phyloP scores from a whole-genome alignment of 2,113 vertebrate species.

The Scomber colias region DNA sequence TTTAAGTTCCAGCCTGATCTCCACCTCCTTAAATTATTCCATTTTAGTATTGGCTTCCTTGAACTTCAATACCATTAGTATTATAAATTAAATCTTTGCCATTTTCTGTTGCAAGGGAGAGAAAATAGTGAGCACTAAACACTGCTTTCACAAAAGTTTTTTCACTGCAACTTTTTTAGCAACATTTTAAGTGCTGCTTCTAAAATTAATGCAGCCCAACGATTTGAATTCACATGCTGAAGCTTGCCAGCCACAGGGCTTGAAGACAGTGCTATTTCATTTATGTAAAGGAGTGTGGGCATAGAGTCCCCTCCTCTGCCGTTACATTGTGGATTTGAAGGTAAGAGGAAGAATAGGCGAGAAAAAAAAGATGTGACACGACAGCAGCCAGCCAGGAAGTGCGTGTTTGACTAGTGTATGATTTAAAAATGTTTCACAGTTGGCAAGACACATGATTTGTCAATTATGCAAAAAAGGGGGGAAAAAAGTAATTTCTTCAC shows the following conservation, averaged over 20 bases:
- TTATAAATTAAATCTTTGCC: not conserved
- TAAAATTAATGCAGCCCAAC: not conserved
- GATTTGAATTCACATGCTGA: conserved; percentile 36
- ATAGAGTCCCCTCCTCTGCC: conserved; percentile 31
- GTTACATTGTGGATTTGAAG: conserved; percentile 29
- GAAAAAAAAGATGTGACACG: conserved; percentile 37
- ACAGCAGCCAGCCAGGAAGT: conserved; percentile 18
- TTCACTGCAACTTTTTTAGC: conserved; percentile 6
- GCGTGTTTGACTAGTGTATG: conserved; percentile 43
- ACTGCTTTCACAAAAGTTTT: not conserved
- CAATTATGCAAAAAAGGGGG: not conserved
- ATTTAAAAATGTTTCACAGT: conserved; percentile 62
- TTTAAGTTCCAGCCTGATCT: no score
- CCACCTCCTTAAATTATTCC: no score
- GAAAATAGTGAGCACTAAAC: not conserved
- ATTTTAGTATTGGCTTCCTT: not conserved
- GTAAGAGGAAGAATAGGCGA: not conserved
- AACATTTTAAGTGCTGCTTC: conserved; percentile 24
- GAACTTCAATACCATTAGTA: not conserved
- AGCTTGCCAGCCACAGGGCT: conserved; percentile 28
- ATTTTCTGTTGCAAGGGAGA: not conserved
- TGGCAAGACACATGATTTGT: conserved; percentile 53
- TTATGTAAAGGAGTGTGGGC: conserved; percentile 42
- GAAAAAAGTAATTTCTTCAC: conserved; percentile 32
- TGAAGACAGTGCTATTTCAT: conserved; percentile 36